phyloP scores from a whole-genome alignment of 2,888 invertebrate species.

The Elgonia sp. region DNA sequence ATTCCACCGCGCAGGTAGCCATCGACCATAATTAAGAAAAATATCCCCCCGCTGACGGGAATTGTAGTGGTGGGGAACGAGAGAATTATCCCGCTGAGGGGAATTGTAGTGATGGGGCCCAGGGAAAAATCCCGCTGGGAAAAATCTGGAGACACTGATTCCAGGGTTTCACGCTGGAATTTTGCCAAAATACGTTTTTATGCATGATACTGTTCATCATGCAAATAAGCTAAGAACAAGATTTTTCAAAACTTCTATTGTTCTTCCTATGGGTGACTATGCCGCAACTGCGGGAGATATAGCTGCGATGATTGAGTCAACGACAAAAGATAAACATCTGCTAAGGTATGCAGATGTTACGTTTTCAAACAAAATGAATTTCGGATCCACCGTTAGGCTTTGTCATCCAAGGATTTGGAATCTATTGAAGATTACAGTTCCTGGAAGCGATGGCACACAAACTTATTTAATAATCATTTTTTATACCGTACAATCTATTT shows the following conservation, averaged over 20 bases:
- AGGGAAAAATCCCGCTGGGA: too few relatives aligned
- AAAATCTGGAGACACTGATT: too few relatives aligned
- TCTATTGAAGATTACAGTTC: neutral
- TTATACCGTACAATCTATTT: neutral
- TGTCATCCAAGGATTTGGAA: constrained; percentile 15
- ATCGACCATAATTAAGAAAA: too few relatives aligned
- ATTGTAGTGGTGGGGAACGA: too few relatives aligned
- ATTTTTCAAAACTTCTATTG: neutral
- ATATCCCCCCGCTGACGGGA: too few relatives aligned
- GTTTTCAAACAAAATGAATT: constrained; percentile 2
- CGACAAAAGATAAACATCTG: neutral
- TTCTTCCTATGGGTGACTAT: constrained; percentile 14
- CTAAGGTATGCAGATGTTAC: neutral
- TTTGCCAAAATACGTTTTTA: neutral
- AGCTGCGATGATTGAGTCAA: neutral
- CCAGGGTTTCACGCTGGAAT: neutral
- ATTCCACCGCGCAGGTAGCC: too few relatives aligned
- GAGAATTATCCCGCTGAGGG: too few relatives aligned
- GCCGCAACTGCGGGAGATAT: neutral
- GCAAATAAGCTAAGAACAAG: neutral
- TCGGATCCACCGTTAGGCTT: neutral
- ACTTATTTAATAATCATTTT: constrained; percentile 9
- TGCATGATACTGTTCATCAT: neutral
- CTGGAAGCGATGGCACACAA: constrained; percentile 3
- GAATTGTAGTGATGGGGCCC: too few relatives aligned